Base-by-base conservation (phyloP, 2,888 invertebrate species). In the Amphipyra tragopoginis region DNA sequence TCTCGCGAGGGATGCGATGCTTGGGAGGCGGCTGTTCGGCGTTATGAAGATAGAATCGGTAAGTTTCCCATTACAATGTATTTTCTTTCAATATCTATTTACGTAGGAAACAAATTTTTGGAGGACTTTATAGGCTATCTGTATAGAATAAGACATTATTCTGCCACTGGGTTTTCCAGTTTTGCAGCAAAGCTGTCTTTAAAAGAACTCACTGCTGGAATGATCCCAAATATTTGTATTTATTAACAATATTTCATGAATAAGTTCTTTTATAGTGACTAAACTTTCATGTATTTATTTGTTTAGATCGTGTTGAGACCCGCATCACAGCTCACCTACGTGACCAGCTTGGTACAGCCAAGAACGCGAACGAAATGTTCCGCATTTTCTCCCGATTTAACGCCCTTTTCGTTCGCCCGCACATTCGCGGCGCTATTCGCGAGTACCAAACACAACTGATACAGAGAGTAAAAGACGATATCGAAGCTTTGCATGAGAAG, bases 301-400 rank as follows among this genome's bases (percentile, higher is more conserved):
- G 11, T 15, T 34, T 15, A 96, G 96, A 99, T 90, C 97, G 99
- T 65, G 99, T 99, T 2, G 99, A 99, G 94, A 98, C 99, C 0
- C 96, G 99, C 73, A 99, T 99, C 81, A 99, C 99, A 0, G 98
- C 99, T 0, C 98, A 99, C 87, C 96, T 99, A 5, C 96, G 99
- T 62, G 99, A 99, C 93, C 99, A 99, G 90, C 95, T 99, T 39
- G 99, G 99, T 53, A 99, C 99, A 0, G 99, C 99, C 0, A 99
- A 99, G 93, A 99, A 99, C 94, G 99, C 99, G 15, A 99, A 99
- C 88, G 99, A 99, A 91, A 99, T 99, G 99, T 99, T 99, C 95
- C 96, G 99, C 59, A 99, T 99, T 83, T 98, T 98, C 94, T 99
- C 99, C 0, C 97, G 99, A 14, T 99, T 99, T 95, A 99, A 99